Conservation (phyloP, 2,888 invertebrate species). For the Pheosia tremula region DNA sequence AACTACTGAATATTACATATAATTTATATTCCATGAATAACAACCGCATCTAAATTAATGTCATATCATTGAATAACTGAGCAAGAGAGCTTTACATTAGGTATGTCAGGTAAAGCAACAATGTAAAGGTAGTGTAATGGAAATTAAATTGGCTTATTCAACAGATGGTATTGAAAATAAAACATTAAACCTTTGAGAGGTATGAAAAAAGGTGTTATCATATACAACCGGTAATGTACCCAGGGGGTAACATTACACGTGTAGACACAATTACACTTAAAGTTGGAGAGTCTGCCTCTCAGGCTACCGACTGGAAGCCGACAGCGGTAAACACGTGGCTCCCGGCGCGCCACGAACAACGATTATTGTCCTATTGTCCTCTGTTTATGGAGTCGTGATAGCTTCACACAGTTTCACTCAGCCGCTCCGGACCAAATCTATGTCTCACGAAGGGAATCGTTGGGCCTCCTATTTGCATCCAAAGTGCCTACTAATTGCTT, state of each 20-base stretch:
- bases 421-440: constrained; percentile 46
- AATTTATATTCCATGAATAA: constrained; percentile 4
- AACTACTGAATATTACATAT: background rate
- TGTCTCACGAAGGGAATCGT: constrained; percentile 53
- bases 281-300: background rate
- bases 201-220: background rate
- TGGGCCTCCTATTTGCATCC: constrained; percentile 57
- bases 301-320: constrained; percentile 47
- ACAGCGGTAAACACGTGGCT: constrained; percentile 61
- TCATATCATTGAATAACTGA: background rate
- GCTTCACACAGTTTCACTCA: constrained; percentile 56
- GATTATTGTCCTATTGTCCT: constrained; percentile 69
- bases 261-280: constrained; percentile 2
- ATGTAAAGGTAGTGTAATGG: constrained; percentile 3
- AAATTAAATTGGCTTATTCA: background rate
- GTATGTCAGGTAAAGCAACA: constrained; percentile 3
- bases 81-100: background rate
- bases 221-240: too few relatives aligned
- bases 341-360: constrained; percentile 56
- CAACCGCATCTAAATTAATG: background rate
- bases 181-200: background rate
- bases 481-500: constrained; percentile 58
- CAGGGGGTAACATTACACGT: background rate
- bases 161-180: too few relatives aligned
- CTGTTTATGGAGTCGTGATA: constrained; percentile 69